A percentile compares a stretch with the other conserved stretches of the same genome.
Evolutionary conservation across 2,888 invertebrate species (phyloP).

Genomic region (Chloroclysta siterata): DNA sequence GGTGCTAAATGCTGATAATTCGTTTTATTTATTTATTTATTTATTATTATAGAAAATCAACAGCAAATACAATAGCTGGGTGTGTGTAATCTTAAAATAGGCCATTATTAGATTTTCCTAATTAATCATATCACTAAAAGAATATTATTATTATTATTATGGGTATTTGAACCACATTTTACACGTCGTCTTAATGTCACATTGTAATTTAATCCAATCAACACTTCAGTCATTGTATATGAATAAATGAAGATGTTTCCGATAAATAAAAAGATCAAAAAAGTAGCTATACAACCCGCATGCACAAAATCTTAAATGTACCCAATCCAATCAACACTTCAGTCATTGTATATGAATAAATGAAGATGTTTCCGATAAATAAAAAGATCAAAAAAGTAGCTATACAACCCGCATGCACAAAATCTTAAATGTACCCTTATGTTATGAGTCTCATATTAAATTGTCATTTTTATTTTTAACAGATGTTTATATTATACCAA

Average conservation of each 20-base stretch:
- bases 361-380: conserved; percentile 23
- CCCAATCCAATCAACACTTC: conserved; percentile 19
- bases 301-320: conserved; percentile 31
- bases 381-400: conserved; percentile 2
- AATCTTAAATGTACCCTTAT: no score
- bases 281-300: conserved; percentile 1
- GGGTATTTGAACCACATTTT: neutral
- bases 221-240: conserved; percentile 12
- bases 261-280: conserved; percentile 8
- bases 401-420: conserved; percentile 22
- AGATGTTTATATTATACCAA: neutral
- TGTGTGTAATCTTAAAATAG: no score
- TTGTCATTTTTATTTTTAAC: no score
- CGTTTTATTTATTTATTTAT: no score
- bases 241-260: conserved; percentile 27
- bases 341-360: conserved; percentile 16
- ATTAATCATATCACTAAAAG: no score
- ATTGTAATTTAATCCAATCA: conserved; percentile 12
- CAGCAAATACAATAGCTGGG: no score
- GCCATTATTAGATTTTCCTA: no score
- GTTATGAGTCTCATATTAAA: no score
- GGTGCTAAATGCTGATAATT: no score
- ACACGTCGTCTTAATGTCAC: conserved; percentile 3
- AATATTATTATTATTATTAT: neutral
- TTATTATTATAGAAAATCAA: no score